These are phyloP conservation scores for Lanius ludovicianus DNA, from an alignment of 2,113 vertebrate species.

Conservation along the genomic window DNA sequence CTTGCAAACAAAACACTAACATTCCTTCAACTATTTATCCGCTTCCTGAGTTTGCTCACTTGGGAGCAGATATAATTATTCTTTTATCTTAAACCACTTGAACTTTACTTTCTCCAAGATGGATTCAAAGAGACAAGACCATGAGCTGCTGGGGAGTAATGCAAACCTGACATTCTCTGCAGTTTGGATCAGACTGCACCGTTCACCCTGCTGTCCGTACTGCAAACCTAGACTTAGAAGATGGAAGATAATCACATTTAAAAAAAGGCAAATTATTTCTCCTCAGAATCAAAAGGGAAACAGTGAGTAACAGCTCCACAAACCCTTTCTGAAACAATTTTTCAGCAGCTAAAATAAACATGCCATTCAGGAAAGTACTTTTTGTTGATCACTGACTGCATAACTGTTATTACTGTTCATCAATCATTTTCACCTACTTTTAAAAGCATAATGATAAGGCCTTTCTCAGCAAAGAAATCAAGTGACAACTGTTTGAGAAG, in stretches of 20 bases:
- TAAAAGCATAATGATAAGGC: neutral
- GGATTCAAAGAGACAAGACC: neutral
- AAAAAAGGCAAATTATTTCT: neutral
- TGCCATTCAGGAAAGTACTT: constrained; percentile 8
- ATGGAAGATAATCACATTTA: neutral
- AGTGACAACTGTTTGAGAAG: constrained; percentile 1
- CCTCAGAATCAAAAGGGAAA: neutral
- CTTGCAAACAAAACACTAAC: neutral
- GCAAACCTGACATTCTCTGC: neutral
- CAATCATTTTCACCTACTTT: constrained; percentile 43
- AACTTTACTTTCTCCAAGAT: neutral
- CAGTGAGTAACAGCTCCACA: neutral
- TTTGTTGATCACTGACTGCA: constrained; percentile 33
- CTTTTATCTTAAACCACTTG: neutral
- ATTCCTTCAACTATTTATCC: neutral
- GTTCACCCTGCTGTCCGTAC: neutral
- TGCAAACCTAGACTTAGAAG: neutral
- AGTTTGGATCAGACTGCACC: neutral
- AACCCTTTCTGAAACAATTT: constrained; percentile 12
- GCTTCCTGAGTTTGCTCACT: neutral
- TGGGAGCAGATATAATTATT: neutral
- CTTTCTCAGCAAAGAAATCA: constrained; percentile 24
- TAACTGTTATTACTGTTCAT: constrained; percentile 43
- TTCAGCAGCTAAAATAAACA: constrained; percentile 42
- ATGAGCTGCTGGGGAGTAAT: neutral